Conservation (phyloP, 2,888 invertebrate genomes). For the Metallyticus violacea region DNA sequence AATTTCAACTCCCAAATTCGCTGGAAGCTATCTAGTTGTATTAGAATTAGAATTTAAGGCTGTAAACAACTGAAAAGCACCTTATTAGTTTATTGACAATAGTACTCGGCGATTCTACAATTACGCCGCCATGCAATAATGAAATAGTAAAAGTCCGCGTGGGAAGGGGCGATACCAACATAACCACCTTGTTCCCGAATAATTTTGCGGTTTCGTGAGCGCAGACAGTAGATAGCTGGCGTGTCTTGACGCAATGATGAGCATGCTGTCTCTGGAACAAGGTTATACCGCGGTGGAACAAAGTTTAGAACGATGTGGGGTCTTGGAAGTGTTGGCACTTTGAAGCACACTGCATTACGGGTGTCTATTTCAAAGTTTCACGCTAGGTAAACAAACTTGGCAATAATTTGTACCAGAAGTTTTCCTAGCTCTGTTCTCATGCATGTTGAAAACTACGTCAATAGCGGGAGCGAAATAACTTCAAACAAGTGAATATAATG, state of each 20-base stretch:
- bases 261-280: neutral
- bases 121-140: too few relatives aligned
- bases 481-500: neutral
- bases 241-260: neutral
- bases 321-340: neutral
- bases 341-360: too few relatives aligned
- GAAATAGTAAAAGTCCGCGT: neutral
- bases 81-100: too few relatives aligned
- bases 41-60: too few relatives aligned
- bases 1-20: too few relatives aligned
- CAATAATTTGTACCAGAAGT: neutral
- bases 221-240: neutral
- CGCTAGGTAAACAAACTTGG: neutral
- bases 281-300: neutral
- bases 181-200: neutral
- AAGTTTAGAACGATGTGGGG: neutral
- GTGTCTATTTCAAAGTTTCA: neutral
- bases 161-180: neutral
- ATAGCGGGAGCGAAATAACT: neutral
- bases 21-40: too few relatives aligned
- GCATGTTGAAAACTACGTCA: neutral
- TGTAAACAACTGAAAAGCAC: too few relatives aligned
- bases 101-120: too few relatives aligned
- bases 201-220: neutral
- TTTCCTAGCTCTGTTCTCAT: too few relatives aligned